A percentile compares a stretch with the other conserved stretches of the same genome.
Evolutionary conservation across 2,113 vertebrate species (phyloP).

Genomic region (Nipponia nippon): DNA sequence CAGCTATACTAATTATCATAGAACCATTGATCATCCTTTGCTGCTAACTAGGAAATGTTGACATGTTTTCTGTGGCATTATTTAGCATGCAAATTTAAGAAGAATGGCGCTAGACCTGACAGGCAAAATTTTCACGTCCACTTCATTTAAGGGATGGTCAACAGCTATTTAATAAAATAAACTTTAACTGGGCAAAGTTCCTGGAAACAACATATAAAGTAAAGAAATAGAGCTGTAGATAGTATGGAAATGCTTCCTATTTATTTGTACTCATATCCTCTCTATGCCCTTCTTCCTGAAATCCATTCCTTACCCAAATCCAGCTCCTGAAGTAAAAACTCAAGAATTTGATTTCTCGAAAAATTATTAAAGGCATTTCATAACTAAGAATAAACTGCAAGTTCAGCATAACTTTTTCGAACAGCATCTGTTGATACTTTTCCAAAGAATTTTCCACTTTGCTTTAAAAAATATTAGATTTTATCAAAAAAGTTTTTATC

Average conservation of each 20-base stretch:
- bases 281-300: background rate
- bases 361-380: background rate
- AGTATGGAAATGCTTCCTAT: background rate
- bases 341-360: background rate
- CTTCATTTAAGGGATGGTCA: background rate
- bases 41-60: constrained; percentile 35
- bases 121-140: background rate
- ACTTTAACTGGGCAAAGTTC: background rate
- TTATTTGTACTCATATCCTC: background rate
- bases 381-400: background rate
- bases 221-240: background rate
- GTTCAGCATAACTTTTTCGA: background rate
- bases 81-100: constrained; percentile 20
- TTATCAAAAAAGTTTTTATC: background rate
- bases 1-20: constrained; percentile 50
- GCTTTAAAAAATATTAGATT: background rate
- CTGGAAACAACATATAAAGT: background rate
- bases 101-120: background rate
- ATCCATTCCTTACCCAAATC: background rate
- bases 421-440: background rate
- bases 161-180: background rate
- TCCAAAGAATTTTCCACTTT: background rate
- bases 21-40: constrained; percentile 45
- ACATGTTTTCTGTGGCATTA: constrained; percentile 2
- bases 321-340: background rate